A percentile compares a stretch with the other conserved stretches of the same genome.
phyloP scores from a whole-genome alignment of 2,113 vertebrate genomes.

The Abramis brama region DNA sequence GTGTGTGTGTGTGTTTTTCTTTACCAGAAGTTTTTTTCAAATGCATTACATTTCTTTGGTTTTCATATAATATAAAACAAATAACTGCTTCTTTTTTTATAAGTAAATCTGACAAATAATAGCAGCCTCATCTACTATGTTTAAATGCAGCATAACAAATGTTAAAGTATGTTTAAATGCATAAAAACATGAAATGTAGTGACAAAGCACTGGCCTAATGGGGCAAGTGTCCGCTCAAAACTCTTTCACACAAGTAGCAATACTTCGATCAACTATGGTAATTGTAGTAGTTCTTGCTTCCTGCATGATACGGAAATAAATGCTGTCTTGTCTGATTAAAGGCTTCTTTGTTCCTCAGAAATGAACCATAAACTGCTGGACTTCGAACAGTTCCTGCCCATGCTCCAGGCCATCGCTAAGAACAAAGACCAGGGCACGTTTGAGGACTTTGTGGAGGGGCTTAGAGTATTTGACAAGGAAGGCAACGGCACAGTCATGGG shows the following conservation, averaged over 20 bases:
- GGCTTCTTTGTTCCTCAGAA: conserved; percentile 73
- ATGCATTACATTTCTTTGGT: too few species aligned
- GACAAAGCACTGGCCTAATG: background rate
- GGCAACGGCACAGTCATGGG: conserved; percentile 96
- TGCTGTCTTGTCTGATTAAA: background rate
- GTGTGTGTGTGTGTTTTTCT: too few species aligned
- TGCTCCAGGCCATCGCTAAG: conserved; percentile 94
- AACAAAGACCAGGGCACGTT: conserved; percentile 96
- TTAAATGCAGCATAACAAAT: too few species aligned
- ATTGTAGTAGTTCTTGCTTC: background rate
- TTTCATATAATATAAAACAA: too few species aligned
- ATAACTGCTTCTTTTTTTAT: too few species aligned
- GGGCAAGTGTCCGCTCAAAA: background rate
- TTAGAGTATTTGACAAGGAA: conserved; percentile 95
- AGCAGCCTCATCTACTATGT: too few species aligned
- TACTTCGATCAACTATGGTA: background rate
- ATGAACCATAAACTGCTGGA: conserved; percentile 90
- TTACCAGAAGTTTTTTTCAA: too few species aligned
- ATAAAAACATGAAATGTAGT: background rate
- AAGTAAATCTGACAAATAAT: too few species aligned
- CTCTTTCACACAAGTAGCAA: background rate
- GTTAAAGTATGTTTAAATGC: background rate
- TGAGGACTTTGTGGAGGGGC: conserved; percentile 93
- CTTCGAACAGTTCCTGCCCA: conserved; percentile 96
- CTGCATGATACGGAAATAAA: background rate